Conservation (phyloP, 1,140 invertebrate species). For the Leptonema lineaticorne region DNA sequence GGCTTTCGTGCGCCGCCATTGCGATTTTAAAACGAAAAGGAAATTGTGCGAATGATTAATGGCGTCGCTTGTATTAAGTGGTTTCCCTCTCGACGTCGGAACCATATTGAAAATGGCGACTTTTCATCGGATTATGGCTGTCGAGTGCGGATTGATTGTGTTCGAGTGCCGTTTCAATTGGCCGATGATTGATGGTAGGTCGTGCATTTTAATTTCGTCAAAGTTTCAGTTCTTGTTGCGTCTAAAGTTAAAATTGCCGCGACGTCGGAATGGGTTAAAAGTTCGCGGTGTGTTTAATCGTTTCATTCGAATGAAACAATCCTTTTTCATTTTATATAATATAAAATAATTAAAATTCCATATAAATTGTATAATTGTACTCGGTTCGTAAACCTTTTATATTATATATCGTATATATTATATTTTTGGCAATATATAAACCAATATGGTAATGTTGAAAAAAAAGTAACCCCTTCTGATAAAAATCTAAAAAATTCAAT, state of each 20-base stretch:
- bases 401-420: too few relatives aligned
- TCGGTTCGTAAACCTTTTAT: too few relatives aligned
- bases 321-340: too few relatives aligned
- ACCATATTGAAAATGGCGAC: constrained; percentile 22
- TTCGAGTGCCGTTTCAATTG: constrained; percentile 19
- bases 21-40: constrained; percentile 34
- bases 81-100: constrained; percentile 30
- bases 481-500: too few relatives aligned
- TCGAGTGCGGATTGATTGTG: constrained; percentile 25
- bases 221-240: background rate
- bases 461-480: too few relatives aligned
- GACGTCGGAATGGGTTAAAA: background rate
- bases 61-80: constrained; percentile 30
- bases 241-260: background rate
- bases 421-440: too few relatives aligned
- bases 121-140: constrained; percentile 18
- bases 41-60: constrained; percentile 41
- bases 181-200: constrained; percentile 13
- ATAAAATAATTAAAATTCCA: too few relatives aligned
- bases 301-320: background rate
- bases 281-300: too few relatives aligned
- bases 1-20: background rate
- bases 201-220: background rate
- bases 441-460: too few relatives aligned
- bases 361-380: too few relatives aligned